These are phyloP conservation scores for Ianthella basta DNA, from an alignment of 37 sponge, comb jelly and placozoan species.

Conservation along the genomic window DNA sequence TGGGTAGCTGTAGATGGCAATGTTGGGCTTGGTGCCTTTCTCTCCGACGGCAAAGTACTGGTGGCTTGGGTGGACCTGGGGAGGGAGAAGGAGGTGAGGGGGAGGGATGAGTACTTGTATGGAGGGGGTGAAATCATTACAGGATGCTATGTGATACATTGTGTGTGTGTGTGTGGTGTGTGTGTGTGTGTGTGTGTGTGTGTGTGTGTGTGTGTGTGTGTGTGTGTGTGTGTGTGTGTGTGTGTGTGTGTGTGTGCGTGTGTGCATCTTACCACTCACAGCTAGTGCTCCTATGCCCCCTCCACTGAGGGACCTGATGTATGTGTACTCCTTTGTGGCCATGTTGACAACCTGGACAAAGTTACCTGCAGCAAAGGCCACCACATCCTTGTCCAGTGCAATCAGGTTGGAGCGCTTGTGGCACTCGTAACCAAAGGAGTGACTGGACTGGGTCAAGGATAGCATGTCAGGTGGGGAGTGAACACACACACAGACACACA, in stretches of 20 bases:
- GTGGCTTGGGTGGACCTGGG: conserved; percentile 85
- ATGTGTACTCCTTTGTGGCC: conserved; percentile 63
- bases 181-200: no score
- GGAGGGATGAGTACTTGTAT: no score
- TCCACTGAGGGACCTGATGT: conserved; percentile 83
- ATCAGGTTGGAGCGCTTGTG: conserved; percentile 88
- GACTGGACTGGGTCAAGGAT: conserved; percentile 50
- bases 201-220: background rate
- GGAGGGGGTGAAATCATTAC: no score
- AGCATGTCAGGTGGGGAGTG: background rate
- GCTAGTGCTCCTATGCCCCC: conserved; percentile 94
- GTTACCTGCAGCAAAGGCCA: conserved; percentile 93
- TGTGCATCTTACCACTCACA: conserved; percentile 55
- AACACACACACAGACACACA: background rate
- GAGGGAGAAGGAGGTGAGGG: background rate
- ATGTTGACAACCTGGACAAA: conserved; percentile 80
- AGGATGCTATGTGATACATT: no score
- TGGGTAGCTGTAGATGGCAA: conserved; percentile 89
- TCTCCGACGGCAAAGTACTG: conserved; percentile 96
- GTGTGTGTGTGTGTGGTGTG: no score
- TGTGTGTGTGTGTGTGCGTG: background rate
- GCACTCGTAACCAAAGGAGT: conserved; percentile 98
- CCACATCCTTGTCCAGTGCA: conserved; percentile 67
- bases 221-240: background rate
- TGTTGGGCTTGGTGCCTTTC: conserved; percentile 86